Evolutionary conservation across 2,113 vertebrate genomes (phyloP).

Genomic region (Isurus oxyrinchus): DNA sequence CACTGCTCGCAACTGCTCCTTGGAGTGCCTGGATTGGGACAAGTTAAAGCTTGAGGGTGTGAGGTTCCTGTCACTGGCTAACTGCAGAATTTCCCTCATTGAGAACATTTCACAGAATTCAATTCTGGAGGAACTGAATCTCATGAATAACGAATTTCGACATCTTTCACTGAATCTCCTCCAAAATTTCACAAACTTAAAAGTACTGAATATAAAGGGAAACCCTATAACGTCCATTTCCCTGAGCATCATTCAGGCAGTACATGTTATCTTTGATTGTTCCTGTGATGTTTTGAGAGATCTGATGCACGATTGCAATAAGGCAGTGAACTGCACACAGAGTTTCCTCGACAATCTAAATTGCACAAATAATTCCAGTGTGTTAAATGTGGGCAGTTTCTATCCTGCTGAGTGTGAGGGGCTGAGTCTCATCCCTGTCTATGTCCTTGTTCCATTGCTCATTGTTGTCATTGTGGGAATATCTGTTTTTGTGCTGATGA

Average conservation of each 20-base stretch:
- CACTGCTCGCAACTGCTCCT: not conserved
- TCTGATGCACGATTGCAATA: not conserved
- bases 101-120: not conserved
- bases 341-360: not conserved
- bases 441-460: not conserved
- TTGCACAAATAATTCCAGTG: not conserved
- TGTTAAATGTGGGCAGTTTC: not conserved
- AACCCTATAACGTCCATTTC: not conserved
- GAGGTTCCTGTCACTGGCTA: not conserved
- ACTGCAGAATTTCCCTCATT: not conserved
- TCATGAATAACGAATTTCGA: not conserved
- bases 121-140: not conserved
- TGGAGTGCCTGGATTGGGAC: not conserved
- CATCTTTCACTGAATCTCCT: not conserved
- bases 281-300: not conserved
- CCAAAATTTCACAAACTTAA: not conserved
- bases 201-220: not conserved
- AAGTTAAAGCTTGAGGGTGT: accelerated
- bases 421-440: not conserved
- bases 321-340: not conserved
- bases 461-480: no score
- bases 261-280: not conserved
- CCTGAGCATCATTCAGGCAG: not conserved
- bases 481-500: no score
- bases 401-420: not conserved